Evolutionary conservation across 2,113 vertebrate species (phyloP), one percentile per base, ranked within the genome.

Genomic region (Pachyramphus minor): DNA sequence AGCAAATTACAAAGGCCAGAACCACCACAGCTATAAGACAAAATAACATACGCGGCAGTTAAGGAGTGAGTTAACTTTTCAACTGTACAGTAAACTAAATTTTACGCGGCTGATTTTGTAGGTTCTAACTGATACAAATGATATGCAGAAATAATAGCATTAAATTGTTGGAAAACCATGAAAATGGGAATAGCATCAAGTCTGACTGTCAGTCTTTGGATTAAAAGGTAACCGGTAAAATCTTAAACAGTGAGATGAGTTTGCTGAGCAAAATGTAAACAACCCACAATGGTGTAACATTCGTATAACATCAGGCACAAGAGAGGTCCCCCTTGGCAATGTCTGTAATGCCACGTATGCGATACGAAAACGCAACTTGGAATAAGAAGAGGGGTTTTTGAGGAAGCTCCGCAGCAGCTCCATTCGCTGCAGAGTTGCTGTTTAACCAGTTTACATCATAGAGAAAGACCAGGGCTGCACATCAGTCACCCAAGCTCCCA

Each of bases 1-100:
- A 99, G 97, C 98, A 99, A 94, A 98, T 97, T 91, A 98, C 96
- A 96, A 99, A 99, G 37, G 98, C 98, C 97, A 99, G 93, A 64
- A 99, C 98, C 95, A 99, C 98, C 89, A 98, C 97, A 96, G 98
- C 98, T 99, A 93, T 66, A 95, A 97, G 83, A 96, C 44, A 97
- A 96, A 90, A 96, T 39, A 93, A 67, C 81, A 87, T 39, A 44
- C 71, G 47, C 0, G 2, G 76, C 47, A 89, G 84, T 88, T 84
- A 94, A 84, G 64, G 31, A 59, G 35, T 0, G 9, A 82, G 84
- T 75, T 55, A 84, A 62, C 64, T 45, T 76, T 60, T 35, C 80
- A 56, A 58, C 62, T 23, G 20, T 50, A 16, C 71, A 62, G 50
- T 25, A 82, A 71, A 67, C 31, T 53, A 44, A 58, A 58, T 41